These are phyloP conservation scores for Zaprionus ornatus DNA, from an alignment of 1,140 invertebrate species.

Conservation along the genomic window DNA sequence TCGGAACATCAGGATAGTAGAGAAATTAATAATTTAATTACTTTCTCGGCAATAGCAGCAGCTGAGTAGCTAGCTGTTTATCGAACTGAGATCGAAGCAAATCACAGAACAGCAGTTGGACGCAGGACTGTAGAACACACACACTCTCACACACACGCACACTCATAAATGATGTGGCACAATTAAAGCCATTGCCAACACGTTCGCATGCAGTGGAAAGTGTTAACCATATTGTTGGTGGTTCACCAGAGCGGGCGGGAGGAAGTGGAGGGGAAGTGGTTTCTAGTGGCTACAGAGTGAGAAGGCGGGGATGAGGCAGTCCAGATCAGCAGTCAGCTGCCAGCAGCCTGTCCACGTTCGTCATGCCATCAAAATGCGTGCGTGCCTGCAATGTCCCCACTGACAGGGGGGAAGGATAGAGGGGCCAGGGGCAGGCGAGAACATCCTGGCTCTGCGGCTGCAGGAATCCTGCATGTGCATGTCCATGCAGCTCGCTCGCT, in stretches of 20 bases:
- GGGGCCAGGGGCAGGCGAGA: too few species aligned
- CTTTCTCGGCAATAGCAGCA: constrained; percentile 9
- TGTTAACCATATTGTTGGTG: constrained; percentile 75
- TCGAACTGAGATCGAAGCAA: constrained; percentile 24
- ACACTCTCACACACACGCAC: not conserved
- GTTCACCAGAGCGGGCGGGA: constrained; percentile 11
- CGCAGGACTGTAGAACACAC: not conserved
- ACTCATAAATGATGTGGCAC: constrained; percentile 71
- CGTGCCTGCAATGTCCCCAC: constrained; percentile 53
- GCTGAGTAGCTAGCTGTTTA: constrained; percentile 9
- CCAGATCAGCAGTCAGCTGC: constrained; percentile 22
- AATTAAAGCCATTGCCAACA: constrained; percentile 62
- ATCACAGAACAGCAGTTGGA: constrained; percentile 7
- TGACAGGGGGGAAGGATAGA: not conserved
- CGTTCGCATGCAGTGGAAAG: constrained; percentile 41
- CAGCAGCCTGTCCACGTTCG: constrained; percentile 70
- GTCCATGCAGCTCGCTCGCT: constrained; percentile 55
- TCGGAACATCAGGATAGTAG: not conserved
- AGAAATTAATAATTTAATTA: constrained; percentile 33
- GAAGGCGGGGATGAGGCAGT: too few species aligned
- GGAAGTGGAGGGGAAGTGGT: not conserved
- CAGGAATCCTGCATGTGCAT: constrained; percentile 30
- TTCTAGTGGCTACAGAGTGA: too few species aligned
- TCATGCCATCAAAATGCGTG: constrained; percentile 75
- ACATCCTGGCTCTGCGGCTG: constrained; percentile 30